Base-by-base conservation (phyloP, 2,797 vertebrate genomes). In the Gymnothorax javanicus region DNA sequence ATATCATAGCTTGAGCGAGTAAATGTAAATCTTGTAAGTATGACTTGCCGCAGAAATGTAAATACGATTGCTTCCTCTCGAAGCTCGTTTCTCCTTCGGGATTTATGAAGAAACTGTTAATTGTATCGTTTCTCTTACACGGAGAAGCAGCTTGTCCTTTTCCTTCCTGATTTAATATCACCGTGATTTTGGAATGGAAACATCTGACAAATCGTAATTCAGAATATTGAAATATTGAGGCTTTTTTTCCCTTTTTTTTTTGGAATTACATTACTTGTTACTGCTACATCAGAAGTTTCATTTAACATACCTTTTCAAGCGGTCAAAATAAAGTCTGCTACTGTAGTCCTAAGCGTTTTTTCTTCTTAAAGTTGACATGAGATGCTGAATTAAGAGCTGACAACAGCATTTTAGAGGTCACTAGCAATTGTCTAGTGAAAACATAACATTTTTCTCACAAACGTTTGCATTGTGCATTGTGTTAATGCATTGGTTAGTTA, bases 131-230 rank as follows among this genome's bases (percentile, higher is more conserved):
- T 59, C 15, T 60, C 82, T 25, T 83, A 33, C 11, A n/a, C n/a
- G 7, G 52, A 20, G 56, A 13, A 83, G 56, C n/a, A 4, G n/a
- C 27, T 27, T 59, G 60, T 56, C 3, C 17, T 2, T 4, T 11
- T 60, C 25, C 25, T 12, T 43, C 57, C 23, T 5, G 56, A 50
- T 56, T 8, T 56, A 52, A 81, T 50, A 20, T 23, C n/a, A n/a
- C 15, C 77, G 52, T n/a, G n/a, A 81, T 81, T 81, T 54, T 81
- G 77, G 52, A 81, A 81, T 81, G 77, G 52, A 81, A 81, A 81
- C 50, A 54, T 81, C 56, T 81, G 17, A 81, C 56, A 56, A 56
- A 23, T 52, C 17, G 4, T 7, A 1, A 20, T 52, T 79, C 75
- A 6, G 50, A 54, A 81, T n/a, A 43, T 43, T 43, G 33, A 43